Percentiles rank a stretch among this genome's conserved stretches.
Conservation (phyloP, 1,140 invertebrate species). For the Contarinia nasturtii region DNA sequence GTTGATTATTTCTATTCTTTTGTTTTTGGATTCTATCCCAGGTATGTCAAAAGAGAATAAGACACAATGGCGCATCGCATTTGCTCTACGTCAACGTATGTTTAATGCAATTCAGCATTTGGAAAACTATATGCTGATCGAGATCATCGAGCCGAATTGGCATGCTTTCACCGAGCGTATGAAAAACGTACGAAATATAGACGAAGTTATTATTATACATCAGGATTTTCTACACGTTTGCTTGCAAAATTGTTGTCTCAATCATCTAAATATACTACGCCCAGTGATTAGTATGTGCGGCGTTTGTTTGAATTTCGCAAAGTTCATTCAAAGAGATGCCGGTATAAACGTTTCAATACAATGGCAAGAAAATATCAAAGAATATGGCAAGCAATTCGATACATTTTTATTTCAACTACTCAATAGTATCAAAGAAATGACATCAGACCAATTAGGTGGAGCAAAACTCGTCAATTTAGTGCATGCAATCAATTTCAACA, state of each 20-base stretch:
- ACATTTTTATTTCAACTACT: slow-evolving; percentile 47
- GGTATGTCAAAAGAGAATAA: slow-evolving; percentile 34
- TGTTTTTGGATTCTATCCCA: too few relatives aligned
- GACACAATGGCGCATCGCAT: slow-evolving; percentile 59
- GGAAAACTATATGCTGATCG: slow-evolving; percentile 96
- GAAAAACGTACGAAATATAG: slow-evolving; percentile 73
- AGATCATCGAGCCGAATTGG: slow-evolving; percentile 91
- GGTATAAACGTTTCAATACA: slow-evolving; percentile 31
- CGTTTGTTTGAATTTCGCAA: slow-evolving; percentile 74
- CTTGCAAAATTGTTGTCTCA: slow-evolving; percentile 87
- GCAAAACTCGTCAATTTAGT: slow-evolving; percentile 64
- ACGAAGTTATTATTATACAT: slow-evolving; percentile 78
- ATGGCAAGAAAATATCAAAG: slow-evolving; percentile 25
- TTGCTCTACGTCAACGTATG: slow-evolving; percentile 88
- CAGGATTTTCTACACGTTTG: slow-evolving; percentile 76
- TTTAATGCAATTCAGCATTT: slow-evolving; percentile 91
- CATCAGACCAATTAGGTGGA: slow-evolving; percentile 42
- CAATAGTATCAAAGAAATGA: slow-evolving; percentile 53
- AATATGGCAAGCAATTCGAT: slow-evolving; percentile 52
- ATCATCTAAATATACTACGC: slow-evolving; percentile 54
- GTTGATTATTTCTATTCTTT: too few relatives aligned
- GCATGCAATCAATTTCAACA: slow-evolving; percentile 68
- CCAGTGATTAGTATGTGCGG: slow-evolving; percentile 68
- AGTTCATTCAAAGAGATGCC: slow-evolving; percentile 24
- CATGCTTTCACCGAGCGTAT: slow-evolving; percentile 70